A percentile compares a stretch with the other conserved stretches of the same genome.
Evolutionary conservation across 2,888 invertebrate genomes (phyloP).

Genomic region (Carcina quercana): DNA sequence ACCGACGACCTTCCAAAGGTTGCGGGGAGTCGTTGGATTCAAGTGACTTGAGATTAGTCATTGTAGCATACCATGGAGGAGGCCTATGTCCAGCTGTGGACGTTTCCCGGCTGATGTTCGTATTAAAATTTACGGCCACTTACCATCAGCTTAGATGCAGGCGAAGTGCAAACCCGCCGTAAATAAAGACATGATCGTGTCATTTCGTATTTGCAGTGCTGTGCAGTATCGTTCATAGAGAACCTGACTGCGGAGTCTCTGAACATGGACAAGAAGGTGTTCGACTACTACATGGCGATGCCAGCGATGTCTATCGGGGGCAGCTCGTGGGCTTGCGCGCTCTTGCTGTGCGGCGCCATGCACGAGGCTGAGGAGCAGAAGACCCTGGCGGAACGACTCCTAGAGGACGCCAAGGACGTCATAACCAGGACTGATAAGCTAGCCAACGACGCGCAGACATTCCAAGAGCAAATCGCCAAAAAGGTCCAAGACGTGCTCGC

Average conservation of each 20-base stretch:
- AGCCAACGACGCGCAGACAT: constrained; percentile 80
- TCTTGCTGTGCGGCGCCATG: constrained; percentile 88
- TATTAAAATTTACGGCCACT: too few species aligned
- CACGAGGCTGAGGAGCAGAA: constrained; percentile 89
- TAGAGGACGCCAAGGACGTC: constrained; percentile 77
- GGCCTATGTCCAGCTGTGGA: too few species aligned
- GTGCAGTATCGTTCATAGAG: constrained; percentile 98
- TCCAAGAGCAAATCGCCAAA: constrained; percentile 83
- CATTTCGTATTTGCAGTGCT: constrained; percentile 87
- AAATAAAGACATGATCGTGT: too few species aligned
- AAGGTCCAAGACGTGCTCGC: constrained; percentile 82
- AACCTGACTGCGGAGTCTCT: constrained; percentile 95
- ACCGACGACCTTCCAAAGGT: too few species aligned
- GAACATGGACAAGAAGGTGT: constrained; percentile 93
- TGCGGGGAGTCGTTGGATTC: too few species aligned
- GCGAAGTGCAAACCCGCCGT: too few species aligned
- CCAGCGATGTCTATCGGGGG: constrained; percentile 90
- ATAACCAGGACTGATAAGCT: constrained; percentile 78
- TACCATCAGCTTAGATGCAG: too few species aligned
- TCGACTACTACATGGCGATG: constrained; percentile 87
- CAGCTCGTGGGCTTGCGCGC: constrained; percentile 82
- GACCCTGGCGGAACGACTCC: constrained; percentile 78
- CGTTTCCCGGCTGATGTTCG: too few species aligned
- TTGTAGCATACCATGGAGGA: too few species aligned
- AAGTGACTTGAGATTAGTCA: too few species aligned